Conservation (phyloP, 2,113 vertebrate genomes). For the Myrmecobius fasciatus region DNA sequence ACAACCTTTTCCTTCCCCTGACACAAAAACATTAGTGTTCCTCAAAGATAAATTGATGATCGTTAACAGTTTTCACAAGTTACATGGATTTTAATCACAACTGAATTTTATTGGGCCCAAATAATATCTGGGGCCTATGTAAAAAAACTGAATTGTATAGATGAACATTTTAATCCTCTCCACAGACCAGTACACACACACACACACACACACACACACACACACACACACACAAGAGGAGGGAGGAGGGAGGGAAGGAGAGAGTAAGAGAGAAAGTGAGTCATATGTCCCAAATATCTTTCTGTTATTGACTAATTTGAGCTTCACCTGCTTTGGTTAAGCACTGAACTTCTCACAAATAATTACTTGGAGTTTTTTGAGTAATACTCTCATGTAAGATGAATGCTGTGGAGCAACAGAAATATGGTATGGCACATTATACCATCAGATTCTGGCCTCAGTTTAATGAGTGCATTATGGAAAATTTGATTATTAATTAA, state of each 20-base stretch:
- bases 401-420: not conserved
- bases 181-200: too few relatives aligned
- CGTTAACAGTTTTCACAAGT: not conserved
- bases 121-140: not conserved
- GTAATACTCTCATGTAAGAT: not conserved
- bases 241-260: too few relatives aligned
- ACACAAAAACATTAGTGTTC: not conserved
- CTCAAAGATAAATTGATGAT: not conserved
- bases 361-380: slow-evolving; percentile 18
- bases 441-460: not conserved
- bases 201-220: not conserved
- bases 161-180: not conserved
- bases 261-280: too few relatives aligned
- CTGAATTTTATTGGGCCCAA: not conserved
- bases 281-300: not conserved
- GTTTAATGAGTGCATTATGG: not conserved
- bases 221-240: too few relatives aligned
- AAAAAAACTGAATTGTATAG: not conserved
- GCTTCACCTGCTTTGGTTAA: not conserved
- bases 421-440: not conserved
- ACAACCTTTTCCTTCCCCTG: fast-evolving
- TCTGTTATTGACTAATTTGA: not conserved
- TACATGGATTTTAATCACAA: too few relatives aligned
- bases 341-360: slow-evolving; percentile 5
- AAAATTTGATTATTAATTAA: slow-evolving; percentile 32